Base-by-base conservation (phyloP, 2,113 vertebrate species). In the Vidua macroura region DNA sequence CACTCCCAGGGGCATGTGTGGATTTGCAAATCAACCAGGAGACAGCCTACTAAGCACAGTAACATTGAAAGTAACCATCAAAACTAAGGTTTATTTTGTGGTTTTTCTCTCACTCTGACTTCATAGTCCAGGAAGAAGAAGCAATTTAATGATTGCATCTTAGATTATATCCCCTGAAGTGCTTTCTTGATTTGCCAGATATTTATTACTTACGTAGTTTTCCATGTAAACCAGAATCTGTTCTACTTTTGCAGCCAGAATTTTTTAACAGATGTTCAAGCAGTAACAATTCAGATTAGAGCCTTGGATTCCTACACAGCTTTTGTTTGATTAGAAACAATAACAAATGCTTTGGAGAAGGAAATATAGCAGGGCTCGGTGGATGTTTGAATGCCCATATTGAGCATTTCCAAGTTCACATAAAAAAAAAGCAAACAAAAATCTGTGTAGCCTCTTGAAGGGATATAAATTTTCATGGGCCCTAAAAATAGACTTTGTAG, bases 11-110 rank as follows among this genome's bases (percentile, higher is more conserved):
- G 83, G 62, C 58, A 62, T 68, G 60, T 77, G 76, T 1, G 4
- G 60, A 84, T 95, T 92, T 95, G 76, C 86, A 81, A 88, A 88
- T 84, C 79, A 93, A 62, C 90, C 56, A 78, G 39, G 79, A 88
- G 44, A 75, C 88, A 83, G 53, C 79, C 69, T 84, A 8, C 73
- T 58, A 37, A 88, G 82, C 76, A 37, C 52, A 82, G 60, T 12
- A 84, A 46, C 19, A 10, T 4, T 78, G 80, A 53, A 72, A 72
- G 59, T 23, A 84, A 68, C 60, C 56, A 24, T 43, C 41, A 44
- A 94, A 96, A 86, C 52, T 28, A 22, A 6, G 41, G 30, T 48
- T 83, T 72, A n/a, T 91, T 86, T 28, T 53, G 88, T 86, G 76
- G 0, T 58, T 92, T 94, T 92, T 86, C 14, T 74, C 49, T 75